Percentiles rank a stretch among this genome's conserved stretches.
phyloP scores from a whole-genome alignment of 1,140 invertebrate genomes.

The Sminthurinus signatus region DNA sequence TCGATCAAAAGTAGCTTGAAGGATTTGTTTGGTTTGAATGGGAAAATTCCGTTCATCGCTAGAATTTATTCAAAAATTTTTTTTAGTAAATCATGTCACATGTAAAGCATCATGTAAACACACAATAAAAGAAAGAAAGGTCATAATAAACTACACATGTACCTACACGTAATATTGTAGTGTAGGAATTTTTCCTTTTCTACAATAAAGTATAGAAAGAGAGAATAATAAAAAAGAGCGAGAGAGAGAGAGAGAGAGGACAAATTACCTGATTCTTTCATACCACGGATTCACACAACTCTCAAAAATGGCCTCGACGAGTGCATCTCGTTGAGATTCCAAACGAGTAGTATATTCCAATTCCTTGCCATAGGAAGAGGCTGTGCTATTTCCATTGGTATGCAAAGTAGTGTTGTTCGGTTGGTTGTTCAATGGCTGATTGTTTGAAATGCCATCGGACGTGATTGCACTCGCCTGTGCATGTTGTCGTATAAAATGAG shows the following conservation, averaged over 20 bases:
- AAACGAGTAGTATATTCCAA: constrained; percentile 6
- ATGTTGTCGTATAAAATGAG: constrained; percentile 27
- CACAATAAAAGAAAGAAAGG: too few species aligned
- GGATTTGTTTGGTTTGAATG: constrained; percentile 16
- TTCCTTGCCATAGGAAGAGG: neutral
- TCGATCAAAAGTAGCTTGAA: constrained; percentile 19
- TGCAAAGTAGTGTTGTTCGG: neutral
- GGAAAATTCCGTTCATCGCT: constrained; percentile 32
- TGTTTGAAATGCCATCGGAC: too few species aligned
- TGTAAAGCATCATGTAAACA: too few species aligned
- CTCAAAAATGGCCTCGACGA: constrained; percentile 29
- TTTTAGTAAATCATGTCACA: too few species aligned
- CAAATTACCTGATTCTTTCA: constrained; percentile 31
- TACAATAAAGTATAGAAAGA: too few species aligned
- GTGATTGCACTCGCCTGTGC: neutral
- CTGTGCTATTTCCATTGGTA: neutral
- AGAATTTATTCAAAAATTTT: too few species aligned
- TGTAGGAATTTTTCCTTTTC: too few species aligned
- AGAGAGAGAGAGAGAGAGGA: too few species aligned
- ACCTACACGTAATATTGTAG: too few species aligned
- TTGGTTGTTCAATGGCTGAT: too few species aligned
- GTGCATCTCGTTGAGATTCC: constrained; percentile 24
- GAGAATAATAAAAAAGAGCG: too few species aligned
- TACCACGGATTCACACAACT: constrained; percentile 36
- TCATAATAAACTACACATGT: too few species aligned